phyloP scores from a whole-genome alignment of 2,113 vertebrate species.

The Hyaena hyaena region DNA sequence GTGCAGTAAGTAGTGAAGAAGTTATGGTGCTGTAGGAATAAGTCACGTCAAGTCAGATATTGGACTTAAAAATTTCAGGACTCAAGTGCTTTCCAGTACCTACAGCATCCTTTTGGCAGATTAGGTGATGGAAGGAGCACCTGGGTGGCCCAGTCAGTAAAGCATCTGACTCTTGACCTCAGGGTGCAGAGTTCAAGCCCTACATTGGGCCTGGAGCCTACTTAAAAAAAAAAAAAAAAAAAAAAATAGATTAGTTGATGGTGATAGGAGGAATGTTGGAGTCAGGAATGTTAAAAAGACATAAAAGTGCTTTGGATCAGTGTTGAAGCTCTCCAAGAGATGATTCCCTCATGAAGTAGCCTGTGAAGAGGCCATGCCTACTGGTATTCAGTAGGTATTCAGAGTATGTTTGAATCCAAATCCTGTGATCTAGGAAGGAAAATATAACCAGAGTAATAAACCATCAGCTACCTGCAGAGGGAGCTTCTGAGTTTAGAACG shows the following conservation, averaged over 20 bases:
- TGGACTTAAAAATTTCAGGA: neutral
- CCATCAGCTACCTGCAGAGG: neutral
- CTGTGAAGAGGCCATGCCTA: neutral
- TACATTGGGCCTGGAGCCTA: no score
- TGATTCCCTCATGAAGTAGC: neutral
- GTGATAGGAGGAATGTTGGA: neutral
- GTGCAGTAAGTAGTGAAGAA: neutral
- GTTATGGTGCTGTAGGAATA: neutral
- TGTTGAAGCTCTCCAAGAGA: neutral
- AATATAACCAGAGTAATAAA: neutral
- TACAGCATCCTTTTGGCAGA: neutral
- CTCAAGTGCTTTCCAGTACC: neutral
- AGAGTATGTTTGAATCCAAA: constrained; percentile 33
- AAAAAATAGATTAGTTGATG: neutral
- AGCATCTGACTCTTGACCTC: no score
- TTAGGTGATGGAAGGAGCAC: neutral
- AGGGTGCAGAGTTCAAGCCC: no score
- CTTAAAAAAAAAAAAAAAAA: neutral
- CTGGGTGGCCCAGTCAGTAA: no score
- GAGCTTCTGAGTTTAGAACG: neutral
- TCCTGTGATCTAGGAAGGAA: neutral
- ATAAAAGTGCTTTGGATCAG: neutral
- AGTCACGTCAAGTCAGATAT: neutral
- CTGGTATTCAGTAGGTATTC: neutral
- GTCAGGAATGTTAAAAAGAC: neutral